These are phyloP conservation scores for Cuniculus paca DNA, from an alignment of 2,797 vertebrate species.

Conservation along the genomic window DNA sequence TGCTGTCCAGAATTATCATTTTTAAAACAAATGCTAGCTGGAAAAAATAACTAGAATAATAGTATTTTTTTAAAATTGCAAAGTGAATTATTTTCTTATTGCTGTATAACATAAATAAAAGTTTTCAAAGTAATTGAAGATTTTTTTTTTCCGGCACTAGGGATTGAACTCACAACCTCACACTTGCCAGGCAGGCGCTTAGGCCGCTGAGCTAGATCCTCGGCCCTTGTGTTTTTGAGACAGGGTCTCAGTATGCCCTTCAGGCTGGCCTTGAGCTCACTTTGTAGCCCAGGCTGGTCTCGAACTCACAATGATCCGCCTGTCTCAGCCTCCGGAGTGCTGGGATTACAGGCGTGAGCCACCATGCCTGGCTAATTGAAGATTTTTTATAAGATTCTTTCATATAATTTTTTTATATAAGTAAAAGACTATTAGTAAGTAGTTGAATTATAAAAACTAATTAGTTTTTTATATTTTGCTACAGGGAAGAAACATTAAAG, in stretches of 20 bases:
- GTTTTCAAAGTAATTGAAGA: constrained; percentile 47
- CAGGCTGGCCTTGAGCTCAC: no score
- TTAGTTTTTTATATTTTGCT: neutral
- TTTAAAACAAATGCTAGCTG: neutral
- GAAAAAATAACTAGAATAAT: neutral
- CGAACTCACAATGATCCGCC: no score
- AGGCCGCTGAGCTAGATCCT: no score
- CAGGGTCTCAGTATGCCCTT: no score
- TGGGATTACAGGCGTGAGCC: no score
- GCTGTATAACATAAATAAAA: constrained; percentile 31
- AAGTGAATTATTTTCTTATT: constrained; percentile 65
- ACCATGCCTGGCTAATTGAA: no score
- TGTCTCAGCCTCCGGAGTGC: no score
- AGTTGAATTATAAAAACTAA: neutral
- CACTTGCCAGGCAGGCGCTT: no score
- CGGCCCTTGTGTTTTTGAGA: no score
- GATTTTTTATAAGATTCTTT: constrained; percentile 58
- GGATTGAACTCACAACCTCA: no score
- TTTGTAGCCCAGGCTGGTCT: no score
- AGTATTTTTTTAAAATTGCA: constrained; percentile 6
- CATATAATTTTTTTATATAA: constrained; percentile 21
- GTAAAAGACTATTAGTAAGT: neutral
- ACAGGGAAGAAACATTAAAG: constrained; percentile 22
- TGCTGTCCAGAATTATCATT: constrained; percentile 29
- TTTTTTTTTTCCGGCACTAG: no score